A percentile compares a stretch with the other conserved stretches of the same genome.
Evolutionary conservation across 2,797 vertebrate genomes (phyloP).

Genomic region (Ammospiza maritima): DNA sequence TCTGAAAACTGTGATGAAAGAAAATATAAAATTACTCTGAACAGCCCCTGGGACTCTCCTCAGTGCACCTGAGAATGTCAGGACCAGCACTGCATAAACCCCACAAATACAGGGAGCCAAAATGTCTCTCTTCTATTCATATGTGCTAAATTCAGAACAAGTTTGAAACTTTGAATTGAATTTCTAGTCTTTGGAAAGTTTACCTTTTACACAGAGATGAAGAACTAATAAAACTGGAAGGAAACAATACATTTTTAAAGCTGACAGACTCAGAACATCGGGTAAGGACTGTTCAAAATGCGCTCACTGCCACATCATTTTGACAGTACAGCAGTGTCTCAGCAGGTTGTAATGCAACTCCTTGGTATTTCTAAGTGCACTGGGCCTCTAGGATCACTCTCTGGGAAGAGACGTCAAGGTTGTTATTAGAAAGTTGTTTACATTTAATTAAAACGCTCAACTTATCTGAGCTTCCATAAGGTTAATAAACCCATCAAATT

Average conservation of each 20-base stretch:
- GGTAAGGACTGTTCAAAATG: slow-evolving; percentile 48
- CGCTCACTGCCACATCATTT: slow-evolving; percentile 50
- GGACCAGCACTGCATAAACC: background rate
- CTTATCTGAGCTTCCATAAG: slow-evolving; percentile 34
- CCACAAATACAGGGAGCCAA: background rate
- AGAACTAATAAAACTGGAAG: slow-evolving; percentile 57
- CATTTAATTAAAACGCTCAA: slow-evolving; percentile 51
- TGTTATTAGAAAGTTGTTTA: slow-evolving; percentile 63
- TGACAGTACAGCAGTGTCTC: slow-evolving; percentile 66
- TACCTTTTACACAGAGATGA: slow-evolving; percentile 32
- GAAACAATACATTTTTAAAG: slow-evolving; percentile 70
- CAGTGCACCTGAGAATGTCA: background rate
- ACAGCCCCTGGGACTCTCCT: background rate
- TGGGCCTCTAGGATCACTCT: slow-evolving; percentile 64
- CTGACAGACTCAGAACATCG: slow-evolving; percentile 58
- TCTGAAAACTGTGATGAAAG: background rate
- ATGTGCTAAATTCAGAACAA: background rate
- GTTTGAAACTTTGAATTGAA: slow-evolving; percentile 21
- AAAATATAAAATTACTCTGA: background rate
- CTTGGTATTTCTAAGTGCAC: slow-evolving; percentile 67
- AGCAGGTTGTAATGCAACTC: slow-evolving; percentile 71
- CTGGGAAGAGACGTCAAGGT: slow-evolving; percentile 44
- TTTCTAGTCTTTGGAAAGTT: slow-evolving; percentile 22
- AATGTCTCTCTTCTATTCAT: background rate
- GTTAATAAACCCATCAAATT: slow-evolving; percentile 37